A percentile compares a stretch with the other conserved stretches of the same genome.
These are phyloP conservation scores for Triops longicaudatus DNA, from an alignment of 1,140 invertebrate species.

Conservation along the genomic window DNA sequence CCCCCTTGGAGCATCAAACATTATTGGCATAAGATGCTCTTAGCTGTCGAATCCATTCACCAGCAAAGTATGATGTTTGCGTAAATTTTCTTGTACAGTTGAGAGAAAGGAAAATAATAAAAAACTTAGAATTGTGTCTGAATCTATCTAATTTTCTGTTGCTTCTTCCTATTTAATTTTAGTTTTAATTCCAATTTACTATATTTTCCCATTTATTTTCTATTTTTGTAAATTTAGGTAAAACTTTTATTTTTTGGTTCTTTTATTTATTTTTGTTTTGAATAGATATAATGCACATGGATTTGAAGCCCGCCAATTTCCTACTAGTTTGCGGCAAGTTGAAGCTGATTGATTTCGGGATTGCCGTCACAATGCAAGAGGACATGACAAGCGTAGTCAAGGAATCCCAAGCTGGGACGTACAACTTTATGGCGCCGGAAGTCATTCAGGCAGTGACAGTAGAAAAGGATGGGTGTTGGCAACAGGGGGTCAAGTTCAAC, in stretches of 20 bases:
- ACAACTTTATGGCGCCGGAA: slow-evolving; percentile 96
- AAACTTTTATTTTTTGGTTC: neutral
- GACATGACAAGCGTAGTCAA: slow-evolving; percentile 86
- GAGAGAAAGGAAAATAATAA: too few relatives aligned
- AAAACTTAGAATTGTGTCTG: neutral
- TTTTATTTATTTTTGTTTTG: slow-evolving; percentile 32
- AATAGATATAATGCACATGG: slow-evolving; percentile 85
- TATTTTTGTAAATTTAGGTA: neutral
- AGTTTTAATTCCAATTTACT: too few relatives aligned
- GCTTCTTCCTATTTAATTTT: too few relatives aligned
- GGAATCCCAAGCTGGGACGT: slow-evolving; percentile 70
- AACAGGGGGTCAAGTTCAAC: slow-evolving; percentile 59
- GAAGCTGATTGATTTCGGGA: slow-evolving; percentile 97
- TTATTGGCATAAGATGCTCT: slow-evolving; percentile 91
- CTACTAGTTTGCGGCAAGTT: slow-evolving; percentile 73
- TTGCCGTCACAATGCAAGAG: slow-evolving; percentile 76
- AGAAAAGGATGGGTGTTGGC: slow-evolving; percentile 31
- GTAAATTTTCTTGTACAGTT: too few relatives aligned
- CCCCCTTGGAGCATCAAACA: slow-evolving; percentile 61
- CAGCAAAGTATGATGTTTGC: slow-evolving; percentile 68
- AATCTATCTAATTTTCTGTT: neutral
- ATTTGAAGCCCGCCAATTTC: slow-evolving; percentile 96
- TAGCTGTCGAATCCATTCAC: slow-evolving; percentile 84
- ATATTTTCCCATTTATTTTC: too few relatives aligned
- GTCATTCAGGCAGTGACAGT: slow-evolving; percentile 52